These are phyloP conservation scores for human DNA, from an alignment of 2,113 vertebrate species.

Conservation along the genomic window GRCh38 chr5:2114501-2115000, in stretches of 20 bases:
- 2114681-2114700: background rate
- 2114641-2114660: background rate
- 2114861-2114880: background rate
- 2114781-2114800: background rate
- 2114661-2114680: background rate
- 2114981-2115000: too few relatives aligned
- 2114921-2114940: background rate
- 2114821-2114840: background rate
- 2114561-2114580: background rate
- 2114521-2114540: background rate
- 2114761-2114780: accelerated
- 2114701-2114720: background rate
- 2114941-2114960: background rate
- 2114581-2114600: accelerated
- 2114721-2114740: too few relatives aligned
- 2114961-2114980: accelerated
- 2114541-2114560: accelerated
- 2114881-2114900: background rate
- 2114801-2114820: background rate
- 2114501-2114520: accelerated
- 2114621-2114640: accelerated
- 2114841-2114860: background rate
- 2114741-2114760: accelerated
- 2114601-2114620: background rate
- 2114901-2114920: background rate